Conservation (phyloP, 2,888 invertebrate species). For the Neoitamus cyanurus region DNA sequence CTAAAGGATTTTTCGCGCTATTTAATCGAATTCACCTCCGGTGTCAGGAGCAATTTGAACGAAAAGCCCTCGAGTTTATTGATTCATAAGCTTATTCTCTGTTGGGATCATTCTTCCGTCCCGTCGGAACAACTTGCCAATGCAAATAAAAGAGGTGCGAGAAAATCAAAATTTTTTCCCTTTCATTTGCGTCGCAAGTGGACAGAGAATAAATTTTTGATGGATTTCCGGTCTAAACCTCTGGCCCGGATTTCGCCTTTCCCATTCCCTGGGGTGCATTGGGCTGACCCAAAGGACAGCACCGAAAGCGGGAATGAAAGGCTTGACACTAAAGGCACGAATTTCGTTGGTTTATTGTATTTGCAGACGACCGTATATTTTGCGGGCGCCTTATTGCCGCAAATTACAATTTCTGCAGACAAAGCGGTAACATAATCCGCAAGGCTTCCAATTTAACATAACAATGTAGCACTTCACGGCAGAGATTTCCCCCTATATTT, state of each 20-base stretch:
- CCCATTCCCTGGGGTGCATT: background rate
- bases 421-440: background rate
- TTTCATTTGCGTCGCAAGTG: background rate
- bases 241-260: background rate
- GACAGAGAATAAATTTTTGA: background rate
- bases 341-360: background rate
- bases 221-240: background rate
- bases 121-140: background rate
- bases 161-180: background rate
- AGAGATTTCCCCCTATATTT: background rate
- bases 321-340: background rate
- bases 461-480: constrained; percentile 11
- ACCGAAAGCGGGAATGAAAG: background rate
- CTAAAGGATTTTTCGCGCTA: background rate
- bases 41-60: background rate
- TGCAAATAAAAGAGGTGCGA: background rate
- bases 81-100: background rate
- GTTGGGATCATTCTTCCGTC: background rate
- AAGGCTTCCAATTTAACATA: constrained; percentile 6
- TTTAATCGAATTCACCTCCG: background rate
- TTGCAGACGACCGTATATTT: background rate
- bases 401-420: constrained; percentile 31
- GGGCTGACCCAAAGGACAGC: background rate
- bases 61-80: background rate
- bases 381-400: constrained; percentile 1